These are phyloP conservation scores for Drosophila differens DNA, from an alignment of 2,888 invertebrate species.

Conservation along the genomic window DNA sequence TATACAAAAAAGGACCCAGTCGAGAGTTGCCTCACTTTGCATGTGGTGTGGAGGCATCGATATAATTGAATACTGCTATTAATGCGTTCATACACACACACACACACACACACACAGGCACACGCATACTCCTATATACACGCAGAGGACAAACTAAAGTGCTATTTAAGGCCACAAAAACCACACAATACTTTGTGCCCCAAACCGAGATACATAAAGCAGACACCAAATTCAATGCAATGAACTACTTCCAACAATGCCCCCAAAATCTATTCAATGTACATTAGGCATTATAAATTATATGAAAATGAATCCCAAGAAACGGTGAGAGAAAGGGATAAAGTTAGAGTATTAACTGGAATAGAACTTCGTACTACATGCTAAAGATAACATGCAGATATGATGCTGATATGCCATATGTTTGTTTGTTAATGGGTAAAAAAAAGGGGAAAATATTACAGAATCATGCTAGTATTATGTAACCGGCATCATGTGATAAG, in stretches of 20 bases:
- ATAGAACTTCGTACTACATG: not conserved
- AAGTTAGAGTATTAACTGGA: not conserved
- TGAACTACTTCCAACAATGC: conserved; percentile 28
- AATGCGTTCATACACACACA: conserved; percentile 52
- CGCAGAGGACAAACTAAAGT: conserved; percentile 46
- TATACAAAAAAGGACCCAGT: not conserved
- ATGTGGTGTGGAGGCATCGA: conserved; percentile 26
- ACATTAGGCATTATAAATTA: conserved; percentile 66
- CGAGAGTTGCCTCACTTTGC: conserved; percentile 19
- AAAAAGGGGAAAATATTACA: not conserved
- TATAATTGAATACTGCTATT: conserved; percentile 77
- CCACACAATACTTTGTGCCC: conserved; percentile 57
- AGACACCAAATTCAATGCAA: conserved; percentile 24
- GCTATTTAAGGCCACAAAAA: conserved; percentile 67
- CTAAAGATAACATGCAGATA: not conserved
- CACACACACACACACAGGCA: conserved; percentile 27
- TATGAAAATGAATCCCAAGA: conserved; percentile 24
- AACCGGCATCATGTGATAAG: not conserved
- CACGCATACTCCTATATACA: not conserved
- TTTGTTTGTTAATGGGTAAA: not conserved
- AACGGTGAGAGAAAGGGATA: not conserved
- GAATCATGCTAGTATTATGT: not conserved
- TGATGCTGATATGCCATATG: not conserved
- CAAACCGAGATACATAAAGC: conserved; percentile 15
- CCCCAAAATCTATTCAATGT: conserved; percentile 49